phyloP scores from a whole-genome alignment of 2,797 vertebrate species.

The Eidolon dupreanum region DNA sequence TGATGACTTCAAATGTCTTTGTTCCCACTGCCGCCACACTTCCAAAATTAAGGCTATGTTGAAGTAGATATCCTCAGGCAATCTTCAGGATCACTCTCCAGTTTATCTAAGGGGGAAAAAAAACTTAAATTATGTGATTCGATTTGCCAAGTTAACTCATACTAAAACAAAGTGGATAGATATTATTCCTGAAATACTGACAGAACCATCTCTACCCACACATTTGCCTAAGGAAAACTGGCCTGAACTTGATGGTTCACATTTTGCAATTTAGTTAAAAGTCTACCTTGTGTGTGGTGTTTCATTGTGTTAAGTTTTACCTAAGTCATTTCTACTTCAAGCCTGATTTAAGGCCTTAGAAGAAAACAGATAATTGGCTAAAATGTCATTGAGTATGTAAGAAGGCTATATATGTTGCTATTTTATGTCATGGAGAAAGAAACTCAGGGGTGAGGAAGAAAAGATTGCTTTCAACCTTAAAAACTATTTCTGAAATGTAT shows the following conservation, averaged over 20 bases:
- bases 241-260: neutral
- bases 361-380: neutral
- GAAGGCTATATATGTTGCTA: neutral
- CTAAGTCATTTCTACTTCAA: neutral
- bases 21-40: neutral
- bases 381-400: neutral
- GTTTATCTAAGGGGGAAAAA: neutral
- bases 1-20: neutral
- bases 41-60: neutral
- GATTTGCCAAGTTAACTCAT: neutral
- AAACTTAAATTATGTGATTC: neutral
- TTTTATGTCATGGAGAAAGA: neutral
- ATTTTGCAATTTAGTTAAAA: neutral
- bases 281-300: neutral
- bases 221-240: neutral
- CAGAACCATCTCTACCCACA: neutral
- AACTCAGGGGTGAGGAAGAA: neutral
- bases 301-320: neutral
- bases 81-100: neutral
- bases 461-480: neutral
- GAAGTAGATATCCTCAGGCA: neutral
- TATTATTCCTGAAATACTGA: neutral
- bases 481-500: neutral
- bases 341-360: neutral
- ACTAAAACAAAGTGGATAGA: neutral